Base-by-base conservation (phyloP, 2,113 vertebrate species). In the Thermophis baileyi region DNA sequence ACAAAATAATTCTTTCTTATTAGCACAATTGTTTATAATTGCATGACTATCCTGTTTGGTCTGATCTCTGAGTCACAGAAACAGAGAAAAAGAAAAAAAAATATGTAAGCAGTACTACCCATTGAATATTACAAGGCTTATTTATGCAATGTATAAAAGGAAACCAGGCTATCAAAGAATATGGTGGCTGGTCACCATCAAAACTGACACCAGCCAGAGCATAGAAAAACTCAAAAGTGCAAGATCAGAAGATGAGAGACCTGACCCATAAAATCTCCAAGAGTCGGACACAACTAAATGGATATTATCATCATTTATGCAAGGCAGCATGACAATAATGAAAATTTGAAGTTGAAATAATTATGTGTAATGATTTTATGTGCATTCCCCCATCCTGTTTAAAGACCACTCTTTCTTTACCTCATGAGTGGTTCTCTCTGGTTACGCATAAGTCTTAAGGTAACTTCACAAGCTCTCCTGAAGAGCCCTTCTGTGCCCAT, bases 401-500 rank as follows among this genome's bases (percentile, higher is more conserved):
- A 46, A 89, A 46, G 51, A 22, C 51, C 49, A 30, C 30, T 51
- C 16, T 1, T 93, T 87, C 81, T 1, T 0, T 97, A 99, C 99
- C 99, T 99, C 98, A 99, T 99, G 85, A 99, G 98, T 53, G 99
- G 98, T 94, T 99, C 99, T 95, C 99, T 98, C 93, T 99, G 99
- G 96, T 99, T 99, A 87, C 99, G 98, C 98, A 99, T 99, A 55
- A 99, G 97, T 93, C 99, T 98, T 94, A 99, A 97, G 0, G 98
- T 99, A 95, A 99, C 99, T 97, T 99, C 99, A 95, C 99, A 99
- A 94, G 99, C 99, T 95, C 99, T 99, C 96, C 99, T 97, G 96
- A 99, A 99, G 53, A 99, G 98, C 11, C 99, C 99, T 96, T 99
- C 99, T 4, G 98, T 99, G 91, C 99, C 99, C 99, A 99, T 99